phyloP scores from a whole-genome alignment of 2,797 vertebrate genomes.

The Siniperca undulata region DNA sequence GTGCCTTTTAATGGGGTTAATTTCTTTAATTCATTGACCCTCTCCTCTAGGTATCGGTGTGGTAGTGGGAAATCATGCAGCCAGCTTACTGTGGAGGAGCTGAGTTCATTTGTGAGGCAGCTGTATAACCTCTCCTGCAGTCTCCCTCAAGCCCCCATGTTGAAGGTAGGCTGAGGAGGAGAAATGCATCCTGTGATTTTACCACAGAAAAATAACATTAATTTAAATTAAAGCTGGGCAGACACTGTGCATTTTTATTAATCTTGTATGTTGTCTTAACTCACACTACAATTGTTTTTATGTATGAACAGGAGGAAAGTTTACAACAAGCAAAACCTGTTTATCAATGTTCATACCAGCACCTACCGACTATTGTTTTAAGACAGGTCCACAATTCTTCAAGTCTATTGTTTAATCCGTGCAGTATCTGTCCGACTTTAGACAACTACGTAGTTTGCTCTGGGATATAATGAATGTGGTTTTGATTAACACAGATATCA shows the following conservation, averaged over 20 bases:
- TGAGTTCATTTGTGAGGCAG: conserved; percentile 94
- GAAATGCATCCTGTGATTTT: background rate
- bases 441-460: background rate
- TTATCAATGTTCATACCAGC: background rate
- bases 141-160: conserved; percentile 90
- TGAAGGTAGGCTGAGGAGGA: conserved; percentile 88
- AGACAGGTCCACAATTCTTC: too few relatives aligned
- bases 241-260: background rate
- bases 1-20: conserved; percentile 10
- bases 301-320: too few relatives aligned
- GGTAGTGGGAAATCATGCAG: conserved; percentile 93
- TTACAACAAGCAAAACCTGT: background rate
- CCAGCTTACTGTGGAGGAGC: conserved; percentile 93
- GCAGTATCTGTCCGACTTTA: background rate
- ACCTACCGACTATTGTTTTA: background rate
- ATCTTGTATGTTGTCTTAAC: background rate
- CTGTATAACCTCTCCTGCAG: conserved; percentile 93
- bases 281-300: background rate
- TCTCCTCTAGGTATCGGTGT: conserved; percentile 88
- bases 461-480: background rate
- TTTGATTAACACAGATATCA: background rate
- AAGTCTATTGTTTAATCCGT: background rate
- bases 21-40: background rate
- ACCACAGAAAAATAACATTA: background rate
- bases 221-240: background rate